Percentiles rank a stretch among this genome's conserved stretches.
Evolutionary conservation across 2,888 invertebrate genomes (phyloP).

Genomic region (Gisinianus flammeolus): DNA sequence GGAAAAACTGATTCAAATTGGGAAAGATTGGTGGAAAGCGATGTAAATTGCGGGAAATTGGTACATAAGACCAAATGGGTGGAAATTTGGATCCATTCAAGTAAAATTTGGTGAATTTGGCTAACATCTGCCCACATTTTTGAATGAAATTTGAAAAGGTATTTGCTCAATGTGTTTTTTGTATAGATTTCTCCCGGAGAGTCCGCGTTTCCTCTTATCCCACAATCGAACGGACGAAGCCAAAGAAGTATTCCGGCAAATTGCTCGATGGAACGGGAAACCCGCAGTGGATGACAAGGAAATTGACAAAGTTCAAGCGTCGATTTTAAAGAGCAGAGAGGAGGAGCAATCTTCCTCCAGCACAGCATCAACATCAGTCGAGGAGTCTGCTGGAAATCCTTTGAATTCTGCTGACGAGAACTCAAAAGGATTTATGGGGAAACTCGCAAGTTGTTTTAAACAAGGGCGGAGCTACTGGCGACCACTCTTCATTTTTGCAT

Average conservation of each 20-base stretch:
- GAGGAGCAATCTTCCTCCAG: background rate
- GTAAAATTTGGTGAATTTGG: too few species aligned
- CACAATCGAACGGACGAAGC: slow-evolving; percentile 43
- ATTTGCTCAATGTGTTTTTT: too few species aligned
- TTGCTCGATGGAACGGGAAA: slow-evolving; percentile 22
- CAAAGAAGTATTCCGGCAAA: slow-evolving; percentile 7
- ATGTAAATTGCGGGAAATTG: too few species aligned
- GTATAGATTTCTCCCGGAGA: slow-evolving; percentile 49
- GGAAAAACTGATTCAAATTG: too few species aligned
- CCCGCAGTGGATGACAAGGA: background rate
- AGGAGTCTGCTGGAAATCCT: too few species aligned
- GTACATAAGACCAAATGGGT: too few species aligned
- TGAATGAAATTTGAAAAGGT: too few species aligned
- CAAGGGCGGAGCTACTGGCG: background rate
- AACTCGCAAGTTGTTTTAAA: background rate
- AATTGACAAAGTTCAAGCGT: background rate
- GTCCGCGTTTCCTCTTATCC: slow-evolving; percentile 47
- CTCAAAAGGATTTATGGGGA: slow-evolving; percentile 33
- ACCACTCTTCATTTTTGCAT: too few species aligned
- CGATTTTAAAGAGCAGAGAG: background rate
- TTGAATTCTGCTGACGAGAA: too few species aligned
- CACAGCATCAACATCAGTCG: background rate
- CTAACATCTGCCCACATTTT: too few species aligned
- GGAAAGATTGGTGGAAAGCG: too few species aligned
- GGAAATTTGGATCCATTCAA: too few species aligned